Conservation (phyloP, 30 jellyfish, hydroid and myxozoan species). For the Hydractinia symbiolongicarpus region DNA sequence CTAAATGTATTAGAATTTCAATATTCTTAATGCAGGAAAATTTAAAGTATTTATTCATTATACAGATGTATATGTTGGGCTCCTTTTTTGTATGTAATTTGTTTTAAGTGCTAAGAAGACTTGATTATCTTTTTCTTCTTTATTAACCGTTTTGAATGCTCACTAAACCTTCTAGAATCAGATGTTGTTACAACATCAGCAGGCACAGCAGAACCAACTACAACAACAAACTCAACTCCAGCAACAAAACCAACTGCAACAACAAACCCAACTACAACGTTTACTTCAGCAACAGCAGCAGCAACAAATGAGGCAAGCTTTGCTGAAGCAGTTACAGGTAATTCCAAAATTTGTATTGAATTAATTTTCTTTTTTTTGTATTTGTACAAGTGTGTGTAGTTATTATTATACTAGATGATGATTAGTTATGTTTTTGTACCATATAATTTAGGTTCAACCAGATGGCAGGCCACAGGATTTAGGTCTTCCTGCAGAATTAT, state of each 20-base stretch:
- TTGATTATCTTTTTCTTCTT: too few relatives aligned
- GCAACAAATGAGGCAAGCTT: slow-evolving; percentile 33
- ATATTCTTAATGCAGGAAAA: too few relatives aligned
- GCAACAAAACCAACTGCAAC: slow-evolving; percentile 57
- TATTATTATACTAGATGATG: too few relatives aligned
- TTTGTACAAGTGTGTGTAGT: too few relatives aligned
- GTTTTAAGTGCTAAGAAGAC: too few relatives aligned
- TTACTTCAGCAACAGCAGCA: slow-evolving; percentile 28
- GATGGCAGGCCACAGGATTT: slow-evolving; percentile 57
- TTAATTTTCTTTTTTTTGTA: too few relatives aligned
- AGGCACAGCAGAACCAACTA: slow-evolving; percentile 43
- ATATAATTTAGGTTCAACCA: not conserved
- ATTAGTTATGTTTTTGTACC: not conserved
- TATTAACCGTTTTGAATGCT: too few relatives aligned
- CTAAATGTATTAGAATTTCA: too few relatives aligned
- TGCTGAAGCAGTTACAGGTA: slow-evolving; percentile 68
- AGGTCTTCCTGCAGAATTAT: slow-evolving; percentile 50
- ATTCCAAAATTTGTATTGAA: not conserved
- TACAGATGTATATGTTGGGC: too few relatives aligned
- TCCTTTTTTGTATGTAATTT: too few relatives aligned
- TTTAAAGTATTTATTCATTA: too few relatives aligned
- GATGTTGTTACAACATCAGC: slow-evolving; percentile 47
- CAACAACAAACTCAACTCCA: slow-evolving; percentile 22
- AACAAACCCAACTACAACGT: slow-evolving; percentile 42
- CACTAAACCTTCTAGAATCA: slow-evolving; percentile 38